Base-by-base conservation (phyloP, 2,888 invertebrate species). In the Lottia gigantea region DNA sequence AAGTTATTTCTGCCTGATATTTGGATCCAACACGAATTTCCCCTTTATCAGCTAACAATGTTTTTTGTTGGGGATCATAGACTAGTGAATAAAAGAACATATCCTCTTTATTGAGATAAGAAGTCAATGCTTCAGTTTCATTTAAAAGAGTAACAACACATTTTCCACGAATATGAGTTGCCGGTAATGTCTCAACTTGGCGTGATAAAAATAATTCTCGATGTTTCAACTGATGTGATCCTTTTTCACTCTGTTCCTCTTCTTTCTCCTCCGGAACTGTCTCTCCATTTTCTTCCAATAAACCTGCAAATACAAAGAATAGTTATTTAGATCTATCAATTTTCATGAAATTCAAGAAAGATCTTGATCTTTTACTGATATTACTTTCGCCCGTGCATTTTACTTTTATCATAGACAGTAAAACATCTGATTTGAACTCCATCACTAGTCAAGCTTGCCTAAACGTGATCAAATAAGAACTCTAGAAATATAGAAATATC, bases 21-120 rank as follows among this genome's bases (percentile, higher is more conserved):
- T 95, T 93, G 89, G 94, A 94, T 86, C 98, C 98, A 67, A 94
- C 92, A 82, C 93, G 89, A 89, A 96, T 97, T 91, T 95, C 96
- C 88, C 90, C 98, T 92, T 98, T 97, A 91, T 99, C 99, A 85
- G 98, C 98, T 89, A 98, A 92, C 88, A 99, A 92, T 84, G 98
- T 99, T 91, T 97, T 97, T 91, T 98, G 97, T 90, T 95, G 94
- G 83, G 98, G 98, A 92, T 99, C 99, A 91, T 98, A 99, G 85
- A 99, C 98, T 90, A 99, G 92, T 90, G 98, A 98, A 91, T 99
- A 99, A 91, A 98, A 99, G 92, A 99, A 99, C 89, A 96, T 94
- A 91, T 99, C 98, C 93, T 96, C 95, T 92, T 96, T 97, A 91
- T 95, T 95, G 89, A 98, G 92, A 92, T 99, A 99, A 90, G 96